Evolutionary conservation across 2,113 vertebrate species (phyloP).

Genomic region (Phrynosoma blainvillii): DNA sequence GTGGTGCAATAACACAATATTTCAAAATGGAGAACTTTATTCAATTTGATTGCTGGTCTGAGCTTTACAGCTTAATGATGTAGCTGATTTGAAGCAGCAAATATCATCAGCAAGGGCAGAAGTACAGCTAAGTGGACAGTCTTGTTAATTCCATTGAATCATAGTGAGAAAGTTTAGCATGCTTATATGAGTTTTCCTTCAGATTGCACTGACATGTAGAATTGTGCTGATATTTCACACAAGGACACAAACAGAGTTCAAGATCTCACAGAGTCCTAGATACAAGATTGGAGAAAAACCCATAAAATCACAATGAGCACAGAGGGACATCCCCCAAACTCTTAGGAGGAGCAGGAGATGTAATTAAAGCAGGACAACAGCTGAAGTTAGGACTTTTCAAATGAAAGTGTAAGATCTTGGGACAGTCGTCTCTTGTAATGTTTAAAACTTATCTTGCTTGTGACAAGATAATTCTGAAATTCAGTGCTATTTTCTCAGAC

Average conservation of each 20-base stretch:
- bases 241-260: not conserved
- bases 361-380: constrained; percentile 16
- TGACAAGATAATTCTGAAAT: not conserved
- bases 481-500: not conserved
- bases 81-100: not conserved
- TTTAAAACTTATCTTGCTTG: not conserved
- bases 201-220: not conserved
- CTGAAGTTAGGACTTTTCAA: constrained; percentile 31
- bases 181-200: not conserved
- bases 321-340: not conserved
- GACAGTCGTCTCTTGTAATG: not conserved
- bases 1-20: not conserved
- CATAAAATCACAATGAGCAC: not conserved
- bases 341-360: not conserved
- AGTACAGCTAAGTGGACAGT: not conserved
- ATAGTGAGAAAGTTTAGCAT: not conserved
- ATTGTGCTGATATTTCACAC: not conserved
- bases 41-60: constrained; percentile 4
- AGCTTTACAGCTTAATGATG: not conserved
- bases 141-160: constrained; percentile 16
- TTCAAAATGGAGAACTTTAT: not conserved
- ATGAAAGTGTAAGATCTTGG: not conserved
- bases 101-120: not conserved
- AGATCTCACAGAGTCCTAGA: not conserved
- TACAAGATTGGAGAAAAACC: not conserved